Evolutionary conservation across 2,113 vertebrate genomes (phyloP).

Genomic region (Excalfactoria chinensis): DNA sequence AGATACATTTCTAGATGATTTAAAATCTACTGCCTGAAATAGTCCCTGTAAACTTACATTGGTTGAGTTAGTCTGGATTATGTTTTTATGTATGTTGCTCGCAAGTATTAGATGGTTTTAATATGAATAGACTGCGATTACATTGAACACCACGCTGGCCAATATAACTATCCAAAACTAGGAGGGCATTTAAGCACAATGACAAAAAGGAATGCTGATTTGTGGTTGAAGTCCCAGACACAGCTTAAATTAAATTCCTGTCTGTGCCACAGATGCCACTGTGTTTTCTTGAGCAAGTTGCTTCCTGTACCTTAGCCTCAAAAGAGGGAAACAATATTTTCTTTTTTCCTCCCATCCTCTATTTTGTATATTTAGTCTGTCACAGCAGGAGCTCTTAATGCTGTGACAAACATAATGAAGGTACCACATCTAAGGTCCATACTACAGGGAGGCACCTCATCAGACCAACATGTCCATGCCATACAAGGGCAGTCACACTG

Average conservation of each 20-base stretch:
- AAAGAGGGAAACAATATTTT: not conserved
- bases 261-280: conserved; percentile 10
- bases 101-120: conserved; percentile 45
- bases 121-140: conserved; percentile 27
- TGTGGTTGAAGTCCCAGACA: conserved; percentile 5
- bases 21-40: conserved; percentile 31
- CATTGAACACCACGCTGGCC: not conserved
- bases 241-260: not conserved
- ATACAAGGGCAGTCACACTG: not conserved
- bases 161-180: conserved; percentile 11
- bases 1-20: conserved; percentile 32
- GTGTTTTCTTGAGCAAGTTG: not conserved
- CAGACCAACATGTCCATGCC: fast-evolving
- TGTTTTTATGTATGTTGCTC: conserved; percentile 55
- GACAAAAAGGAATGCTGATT: conserved; percentile 30
- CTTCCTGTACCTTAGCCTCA: not conserved
- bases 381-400: not conserved
- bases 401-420: not conserved
- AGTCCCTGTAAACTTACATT: conserved; percentile 46
- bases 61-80: conserved; percentile 31
- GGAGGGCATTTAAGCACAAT: not conserved
- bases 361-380: not conserved
- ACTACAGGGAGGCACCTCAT: not conserved
- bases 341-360: not conserved
- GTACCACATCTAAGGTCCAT: not conserved